Base-by-base conservation (phyloP, 2,797 vertebrate genomes). In the Clarias fuscus region DNA sequence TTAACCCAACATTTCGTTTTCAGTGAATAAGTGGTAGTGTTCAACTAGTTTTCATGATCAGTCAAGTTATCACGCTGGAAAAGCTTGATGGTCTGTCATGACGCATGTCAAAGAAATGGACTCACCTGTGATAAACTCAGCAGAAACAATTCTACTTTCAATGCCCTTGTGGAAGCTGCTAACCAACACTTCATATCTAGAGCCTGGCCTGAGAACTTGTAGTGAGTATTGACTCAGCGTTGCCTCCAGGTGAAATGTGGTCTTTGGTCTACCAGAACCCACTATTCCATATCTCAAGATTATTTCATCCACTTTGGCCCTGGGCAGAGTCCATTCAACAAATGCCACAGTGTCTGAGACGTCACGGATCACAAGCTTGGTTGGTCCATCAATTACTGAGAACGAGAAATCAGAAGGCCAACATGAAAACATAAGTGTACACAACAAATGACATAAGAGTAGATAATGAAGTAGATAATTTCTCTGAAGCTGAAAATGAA, bases 281-380 rank as follows among this genome's bases (percentile, higher is more conserved):
- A 95, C 93, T 76, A 98, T 93, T 89, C 97, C 96, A 0, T 98
- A 99, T 85, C 97, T 96, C 90, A 99, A 88, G 88, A 98, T 94
- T 71, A 99, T 97, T 93, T 97, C 95, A 14, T 99, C 97, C 24
- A 99, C 96, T 93, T 96, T 97, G 88, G 98, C 97, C 13, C 95
- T 97, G 0, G 98, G 97, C 0, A 97, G 95, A 0, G 93, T 97
- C 98, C 98, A 99, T 91, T 99, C 98, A 89, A 99, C 97, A 40
- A 99, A 99, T 37, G 98, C 98, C 89, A 99, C 97, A 0, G 97
- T 98, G 93, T 99, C 98, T 0, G 98, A 98, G 88, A 99, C 95
- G 0, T 99, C 98, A 13, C 98, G 95, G 86, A 99, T 97, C 64
- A 98, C 90, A 92, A 99, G 95, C 93, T 97, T 95, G 0, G 96